Conservation (phyloP, 2,113 vertebrate genomes). For the Podarcis raffonei region DNA sequence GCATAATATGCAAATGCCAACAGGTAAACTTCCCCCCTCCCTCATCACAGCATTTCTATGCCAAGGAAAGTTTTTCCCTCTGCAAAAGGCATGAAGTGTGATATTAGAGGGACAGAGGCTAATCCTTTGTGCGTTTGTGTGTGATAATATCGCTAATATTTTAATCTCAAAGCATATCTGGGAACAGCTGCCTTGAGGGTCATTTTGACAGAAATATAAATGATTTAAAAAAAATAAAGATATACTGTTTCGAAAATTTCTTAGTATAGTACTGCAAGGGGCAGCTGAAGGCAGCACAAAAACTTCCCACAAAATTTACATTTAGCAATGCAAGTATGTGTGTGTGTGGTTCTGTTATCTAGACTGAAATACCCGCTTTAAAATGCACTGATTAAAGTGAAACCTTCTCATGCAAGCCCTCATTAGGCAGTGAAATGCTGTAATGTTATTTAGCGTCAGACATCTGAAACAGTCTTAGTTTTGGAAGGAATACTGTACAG, state of each 20-base stretch:
- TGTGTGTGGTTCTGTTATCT: background rate
- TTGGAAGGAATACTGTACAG: background rate
- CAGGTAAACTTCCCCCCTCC: background rate
- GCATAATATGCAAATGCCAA: background rate
- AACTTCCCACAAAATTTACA: background rate
- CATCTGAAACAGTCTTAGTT: background rate
- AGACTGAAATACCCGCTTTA: background rate
- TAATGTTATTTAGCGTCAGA: fast-evolving
- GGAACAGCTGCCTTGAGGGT: background rate
- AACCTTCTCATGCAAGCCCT: background rate
- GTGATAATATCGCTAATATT: background rate
- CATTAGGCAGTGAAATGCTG: background rate
- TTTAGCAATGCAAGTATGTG: background rate
- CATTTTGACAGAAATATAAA: background rate
- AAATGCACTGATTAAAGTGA: background rate
- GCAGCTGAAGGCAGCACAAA: background rate
- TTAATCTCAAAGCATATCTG: background rate
- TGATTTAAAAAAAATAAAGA: background rate
- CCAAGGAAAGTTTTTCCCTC: background rate
- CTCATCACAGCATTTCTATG: background rate
- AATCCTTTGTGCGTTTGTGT: background rate
- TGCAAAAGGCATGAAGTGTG: background rate
- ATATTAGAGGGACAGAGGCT: background rate
- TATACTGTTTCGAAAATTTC: background rate
- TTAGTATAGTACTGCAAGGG: background rate